Evolutionary conservation across 2,113 vertebrate genomes (phyloP).

Genomic region (Phalacrocorax pelagicus): DNA sequence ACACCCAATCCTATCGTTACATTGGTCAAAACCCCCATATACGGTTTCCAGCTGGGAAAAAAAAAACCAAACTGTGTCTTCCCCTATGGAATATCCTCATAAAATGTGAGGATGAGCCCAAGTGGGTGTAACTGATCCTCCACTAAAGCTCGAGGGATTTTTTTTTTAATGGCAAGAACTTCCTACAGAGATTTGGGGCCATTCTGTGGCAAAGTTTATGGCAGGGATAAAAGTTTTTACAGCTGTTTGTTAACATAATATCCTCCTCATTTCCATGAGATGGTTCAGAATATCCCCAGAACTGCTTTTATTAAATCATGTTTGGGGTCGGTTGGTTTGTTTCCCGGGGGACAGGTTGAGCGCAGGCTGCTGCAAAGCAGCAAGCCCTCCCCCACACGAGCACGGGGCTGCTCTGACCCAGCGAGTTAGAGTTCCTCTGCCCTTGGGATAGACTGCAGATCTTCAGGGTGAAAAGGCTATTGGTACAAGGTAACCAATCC

Average conservation of each 20-base stretch:
- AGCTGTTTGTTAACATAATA: conserved; percentile 7
- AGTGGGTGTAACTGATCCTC: background rate
- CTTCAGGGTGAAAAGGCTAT: background rate
- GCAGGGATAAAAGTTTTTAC: background rate
- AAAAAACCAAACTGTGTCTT: background rate
- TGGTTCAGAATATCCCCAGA: background rate
- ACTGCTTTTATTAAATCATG: background rate
- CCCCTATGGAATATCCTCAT: background rate
- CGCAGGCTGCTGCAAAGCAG: background rate
- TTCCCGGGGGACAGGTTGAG: background rate
- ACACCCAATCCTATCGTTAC: background rate
- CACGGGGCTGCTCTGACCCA: background rate
- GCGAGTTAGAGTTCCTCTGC: background rate
- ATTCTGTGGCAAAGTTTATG: background rate
- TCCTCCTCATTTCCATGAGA: background rate
- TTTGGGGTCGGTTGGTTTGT: background rate
- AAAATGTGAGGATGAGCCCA: background rate
- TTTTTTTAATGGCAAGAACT: background rate
- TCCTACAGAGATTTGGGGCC: background rate
- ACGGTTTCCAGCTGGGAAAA: background rate
- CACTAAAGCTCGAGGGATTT: background rate
- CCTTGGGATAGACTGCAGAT: background rate
- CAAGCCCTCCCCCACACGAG: background rate
- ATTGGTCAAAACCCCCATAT: background rate
- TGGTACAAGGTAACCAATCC: background rate